Evolutionary conservation across 37 sponge, comb jelly and placozoan genomes (phyloP), one percentile per base, ranked within the genome.

Genomic region (Spongia lamella): DNA sequence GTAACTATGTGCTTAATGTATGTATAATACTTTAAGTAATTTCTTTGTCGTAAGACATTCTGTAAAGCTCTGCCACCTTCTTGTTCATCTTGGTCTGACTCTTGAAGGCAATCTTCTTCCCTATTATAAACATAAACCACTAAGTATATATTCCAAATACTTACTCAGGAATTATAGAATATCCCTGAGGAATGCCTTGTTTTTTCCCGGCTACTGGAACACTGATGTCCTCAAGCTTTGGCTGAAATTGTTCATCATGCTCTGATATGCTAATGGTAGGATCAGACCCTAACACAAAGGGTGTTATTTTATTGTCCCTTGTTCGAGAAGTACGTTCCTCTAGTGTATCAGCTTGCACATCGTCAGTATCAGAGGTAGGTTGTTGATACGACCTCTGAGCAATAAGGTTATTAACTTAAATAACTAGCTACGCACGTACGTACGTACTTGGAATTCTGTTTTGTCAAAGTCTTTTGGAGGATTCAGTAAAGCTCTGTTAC

Each of bases 251-350:
- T 47, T 61, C 77, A 70, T 59, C 70, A 57, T 81, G 80, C 37
- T 92, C 93, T 36, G 76, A 61, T 15, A 73, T 26, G 15, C 49
- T 27, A 2, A 47, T 30, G 3, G 56, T 25, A 2, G 25, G 4
- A 35, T 80, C 82, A 62, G 81, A 92, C n/a, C 93, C 93, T 1
- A 88, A 65, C 17, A 60, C 34, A 36, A 92, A 82, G 75, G 88
- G 93, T 9, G 89, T 85, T 27, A 51, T 34, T 51, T 88, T 88
- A 69, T 81, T 92, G 70, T 88, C 82, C 21, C 35, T 30, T 7
- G 50, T 70, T 27, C 89, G 75, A 0, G 71, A 31, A 37, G 51
- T 73, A 68, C 80, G 79, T 39, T 80, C 81, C n/a, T 5, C 9
- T 13, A 43, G 5, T 13, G 47, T 13, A 43, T 43, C 47, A 43